Evolutionary conservation across 2,113 vertebrate genomes (phyloP).

Genomic region (Fregata magnificens): DNA sequence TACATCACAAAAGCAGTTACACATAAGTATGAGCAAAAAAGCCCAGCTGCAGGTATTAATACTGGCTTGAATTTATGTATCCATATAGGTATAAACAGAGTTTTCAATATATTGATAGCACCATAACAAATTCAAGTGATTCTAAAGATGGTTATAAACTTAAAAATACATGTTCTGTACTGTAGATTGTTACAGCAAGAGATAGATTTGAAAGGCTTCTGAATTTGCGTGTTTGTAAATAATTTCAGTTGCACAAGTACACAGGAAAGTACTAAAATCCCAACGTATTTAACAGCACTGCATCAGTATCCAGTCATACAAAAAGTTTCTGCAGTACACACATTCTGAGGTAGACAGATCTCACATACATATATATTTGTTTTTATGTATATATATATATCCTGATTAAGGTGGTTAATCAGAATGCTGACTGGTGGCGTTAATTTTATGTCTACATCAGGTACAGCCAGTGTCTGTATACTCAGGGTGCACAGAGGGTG

Average conservation of each 20-base stretch:
- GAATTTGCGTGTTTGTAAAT: background rate
- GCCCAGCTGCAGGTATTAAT: background rate
- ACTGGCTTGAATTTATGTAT: background rate
- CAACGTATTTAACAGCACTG: background rate
- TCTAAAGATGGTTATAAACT: slow-evolving; percentile 58
- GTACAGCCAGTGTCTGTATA: background rate
- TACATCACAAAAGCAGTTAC: slow-evolving; percentile 50
- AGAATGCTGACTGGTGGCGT: background rate
- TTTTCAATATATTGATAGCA: slow-evolving; percentile 68
- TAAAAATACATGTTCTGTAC: background rate
- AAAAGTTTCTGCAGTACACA: slow-evolving; percentile 40
- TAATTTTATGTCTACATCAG: background rate
- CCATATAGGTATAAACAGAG: background rate
- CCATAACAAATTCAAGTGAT: slow-evolving; percentile 75
- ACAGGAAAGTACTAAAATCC: slow-evolving; percentile 8
- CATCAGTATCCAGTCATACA: background rate
- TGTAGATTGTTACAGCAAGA: slow-evolving; percentile 12
- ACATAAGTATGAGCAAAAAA: background rate
- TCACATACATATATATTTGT: background rate
- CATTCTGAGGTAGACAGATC: slow-evolving; percentile 75
- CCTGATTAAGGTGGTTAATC: background rate
- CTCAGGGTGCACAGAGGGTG: background rate
- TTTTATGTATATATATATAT: background rate
- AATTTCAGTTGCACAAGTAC: slow-evolving; percentile 12
- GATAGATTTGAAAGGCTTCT: slow-evolving; percentile 4